phyloP scores from a whole-genome alignment of 1,140 invertebrate species.

The Hyles euphorbiae region DNA sequence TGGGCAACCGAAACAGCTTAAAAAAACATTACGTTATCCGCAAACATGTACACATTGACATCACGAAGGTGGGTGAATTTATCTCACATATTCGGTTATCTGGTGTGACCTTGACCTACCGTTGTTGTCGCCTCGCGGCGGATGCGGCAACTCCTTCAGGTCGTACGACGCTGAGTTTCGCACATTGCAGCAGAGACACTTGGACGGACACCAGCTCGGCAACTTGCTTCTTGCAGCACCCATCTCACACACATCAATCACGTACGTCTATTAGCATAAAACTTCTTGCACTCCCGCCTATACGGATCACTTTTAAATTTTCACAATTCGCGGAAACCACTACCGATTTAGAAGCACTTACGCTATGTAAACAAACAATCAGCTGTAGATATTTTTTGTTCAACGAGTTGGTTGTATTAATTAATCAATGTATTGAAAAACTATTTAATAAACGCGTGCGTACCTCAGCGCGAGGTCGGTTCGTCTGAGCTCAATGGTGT shows the following conservation, averaged over 20 bases:
- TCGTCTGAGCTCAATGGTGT: slow-evolving; percentile 37
- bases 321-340: background rate
- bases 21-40: too few species aligned
- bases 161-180: slow-evolving; percentile 45
- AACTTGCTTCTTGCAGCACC: slow-evolving; percentile 54
- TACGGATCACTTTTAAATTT: too few species aligned
- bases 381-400: slow-evolving; percentile 13
- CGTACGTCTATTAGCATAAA: background rate
- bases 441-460: slow-evolving; percentile 44
- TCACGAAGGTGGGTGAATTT: background rate
- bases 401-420: background rate
- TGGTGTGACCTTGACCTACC: slow-evolving; percentile 36
- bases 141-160: slow-evolving; percentile 52
- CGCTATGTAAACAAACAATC: slow-evolving; percentile 46
- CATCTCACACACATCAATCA: slow-evolving; percentile 30
- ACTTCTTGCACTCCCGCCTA: too few species aligned
- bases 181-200: slow-evolving; percentile 38
- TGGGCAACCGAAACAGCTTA: too few species aligned
- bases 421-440: slow-evolving; percentile 13
- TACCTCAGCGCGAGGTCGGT: slow-evolving; percentile 30
- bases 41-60: too few species aligned
- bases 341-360: slow-evolving; percentile 18
- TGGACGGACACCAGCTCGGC: slow-evolving; percentile 28
- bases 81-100: slow-evolving; percentile 10
- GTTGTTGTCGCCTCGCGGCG: slow-evolving; percentile 40